Evolutionary conservation across 2,888 invertebrate species (phyloP).

Genomic region (Amaurobius ferox): DNA sequence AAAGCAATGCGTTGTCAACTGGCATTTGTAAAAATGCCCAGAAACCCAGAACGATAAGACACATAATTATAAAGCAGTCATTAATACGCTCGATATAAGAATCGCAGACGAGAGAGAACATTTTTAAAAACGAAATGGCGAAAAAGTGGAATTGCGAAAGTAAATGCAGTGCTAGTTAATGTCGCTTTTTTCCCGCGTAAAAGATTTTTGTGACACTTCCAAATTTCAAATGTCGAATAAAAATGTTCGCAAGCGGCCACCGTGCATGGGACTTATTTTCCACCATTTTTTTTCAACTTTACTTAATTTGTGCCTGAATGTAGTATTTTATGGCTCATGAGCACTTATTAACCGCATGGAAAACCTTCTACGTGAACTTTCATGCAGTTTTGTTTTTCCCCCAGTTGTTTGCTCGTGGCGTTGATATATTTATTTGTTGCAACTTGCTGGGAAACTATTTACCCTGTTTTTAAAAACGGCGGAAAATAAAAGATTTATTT

Average conservation of each 20-base stretch:
- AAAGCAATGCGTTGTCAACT: conserved; percentile 58
- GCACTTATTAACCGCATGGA: conserved; percentile 12
- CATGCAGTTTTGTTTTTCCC: not conserved
- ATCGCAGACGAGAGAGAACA: not conserved
- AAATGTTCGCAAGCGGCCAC: not conserved
- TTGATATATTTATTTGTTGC: not conserved
- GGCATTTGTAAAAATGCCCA: conserved; percentile 58
- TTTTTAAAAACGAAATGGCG: conserved; percentile 14
- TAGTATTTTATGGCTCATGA: conserved; percentile 18
- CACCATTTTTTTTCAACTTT: not conserved
- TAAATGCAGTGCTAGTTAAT: conserved; percentile 19
- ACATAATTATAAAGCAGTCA: conserved; percentile 61
- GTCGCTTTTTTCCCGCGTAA: conserved; percentile 2
- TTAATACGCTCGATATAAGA: conserved; percentile 42
- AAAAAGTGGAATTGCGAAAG: conserved; percentile 5
- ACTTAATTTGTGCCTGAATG: conserved; percentile 8
- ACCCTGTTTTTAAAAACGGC: not conserved
- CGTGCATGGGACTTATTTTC: not conserved
- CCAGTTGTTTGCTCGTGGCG: not conserved
- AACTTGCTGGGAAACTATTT: not conserved
- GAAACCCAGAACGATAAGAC: conserved; percentile 44
- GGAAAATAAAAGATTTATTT: not conserved
- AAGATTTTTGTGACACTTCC: conserved; percentile 19
- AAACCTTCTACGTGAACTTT: not conserved
- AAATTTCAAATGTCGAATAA: not conserved